Base-by-base conservation (phyloP, 2,888 invertebrate species). In the Cerceris rybyensis region DNA sequence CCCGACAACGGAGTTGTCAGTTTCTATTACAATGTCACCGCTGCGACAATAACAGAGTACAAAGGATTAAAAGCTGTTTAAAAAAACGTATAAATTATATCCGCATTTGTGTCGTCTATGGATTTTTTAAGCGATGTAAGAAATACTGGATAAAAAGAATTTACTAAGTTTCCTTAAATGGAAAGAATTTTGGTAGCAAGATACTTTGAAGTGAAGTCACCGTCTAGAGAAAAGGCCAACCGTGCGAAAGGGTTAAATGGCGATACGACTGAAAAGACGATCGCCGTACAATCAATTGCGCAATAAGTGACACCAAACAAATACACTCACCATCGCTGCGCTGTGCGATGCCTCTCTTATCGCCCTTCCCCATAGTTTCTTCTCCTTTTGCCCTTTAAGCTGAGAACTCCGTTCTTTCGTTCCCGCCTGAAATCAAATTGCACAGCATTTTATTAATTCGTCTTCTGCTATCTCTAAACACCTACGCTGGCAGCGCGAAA, bases 281-380 rank as follows among this genome's bases (percentile, higher is more conserved):
- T 54, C 14, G 14, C 16, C 6, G 9, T 5, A 43, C 46, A 16
- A 16, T 14, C 14, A 13, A 57, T 59, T n/a, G 43, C n/a, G 41
- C 28, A 59, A 54, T 28, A 74, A 61, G 50, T 63, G 66, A 66
- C 63, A 59, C 58, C 63, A 58, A 75, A 75, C 46, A 64, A 78
- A 39, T 28, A 66, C 68, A 80, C 89, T 91, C 86, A 90, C 93
- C 93, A 83, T 94, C 93, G 81, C 93, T 92, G 87, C 93, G 93
- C 87, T 93, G 93, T 73, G 92, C 90, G 82, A 90, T 88, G 76
- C 93, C 91, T 84, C 93, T 91, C 90, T 94, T 94, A 88, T 94
- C 93, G 78, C 93, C 93, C 89, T 93, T 93, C 72, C 93, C 94
- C 94, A 94, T 94, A 86, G 88, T 91, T 88, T 80, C 84, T 84